Evolutionary conservation across 2,113 vertebrate genomes (phyloP).

Genomic region (Mungos mungo): DNA sequence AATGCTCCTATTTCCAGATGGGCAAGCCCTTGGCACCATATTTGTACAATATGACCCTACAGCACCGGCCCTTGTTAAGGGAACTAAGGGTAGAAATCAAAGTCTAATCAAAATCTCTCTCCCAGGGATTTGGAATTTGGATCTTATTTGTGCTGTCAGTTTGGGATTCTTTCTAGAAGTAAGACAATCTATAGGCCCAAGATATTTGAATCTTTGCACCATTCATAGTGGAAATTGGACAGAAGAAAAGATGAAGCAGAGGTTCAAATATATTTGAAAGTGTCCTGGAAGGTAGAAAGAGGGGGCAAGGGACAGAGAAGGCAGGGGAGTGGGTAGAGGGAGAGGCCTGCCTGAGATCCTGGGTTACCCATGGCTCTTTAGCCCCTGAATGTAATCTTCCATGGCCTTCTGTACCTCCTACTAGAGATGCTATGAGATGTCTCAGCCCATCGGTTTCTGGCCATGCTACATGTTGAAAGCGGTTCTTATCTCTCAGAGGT

Average conservation of each 20-base stretch:
- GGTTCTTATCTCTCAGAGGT: neutral
- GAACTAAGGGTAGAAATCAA: neutral
- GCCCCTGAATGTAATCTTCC: neutral
- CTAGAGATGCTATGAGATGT: fast-evolving
- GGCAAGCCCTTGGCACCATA: too few relatives aligned
- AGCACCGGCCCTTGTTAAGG: neutral
- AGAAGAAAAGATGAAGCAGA: neutral
- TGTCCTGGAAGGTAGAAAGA: neutral
- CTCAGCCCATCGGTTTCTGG: neutral
- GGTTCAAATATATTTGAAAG: neutral
- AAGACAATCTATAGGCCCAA: neutral
- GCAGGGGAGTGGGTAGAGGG: neutral
- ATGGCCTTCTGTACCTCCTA: neutral
- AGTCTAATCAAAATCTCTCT: neutral
- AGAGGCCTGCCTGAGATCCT: neutral
- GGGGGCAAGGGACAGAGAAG: too few relatives aligned
- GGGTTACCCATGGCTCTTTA: neutral
- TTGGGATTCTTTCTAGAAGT: neutral
- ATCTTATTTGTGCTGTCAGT: neutral
- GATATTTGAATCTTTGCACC: neutral
- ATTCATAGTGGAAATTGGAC: neutral
- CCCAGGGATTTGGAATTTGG: neutral
- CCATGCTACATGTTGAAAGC: neutral
- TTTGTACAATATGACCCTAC: neutral
- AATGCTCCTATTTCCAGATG: neutral